Base-by-base conservation (phyloP, 2,797 vertebrate genomes). In the Rhinoraja longicauda region DNA sequence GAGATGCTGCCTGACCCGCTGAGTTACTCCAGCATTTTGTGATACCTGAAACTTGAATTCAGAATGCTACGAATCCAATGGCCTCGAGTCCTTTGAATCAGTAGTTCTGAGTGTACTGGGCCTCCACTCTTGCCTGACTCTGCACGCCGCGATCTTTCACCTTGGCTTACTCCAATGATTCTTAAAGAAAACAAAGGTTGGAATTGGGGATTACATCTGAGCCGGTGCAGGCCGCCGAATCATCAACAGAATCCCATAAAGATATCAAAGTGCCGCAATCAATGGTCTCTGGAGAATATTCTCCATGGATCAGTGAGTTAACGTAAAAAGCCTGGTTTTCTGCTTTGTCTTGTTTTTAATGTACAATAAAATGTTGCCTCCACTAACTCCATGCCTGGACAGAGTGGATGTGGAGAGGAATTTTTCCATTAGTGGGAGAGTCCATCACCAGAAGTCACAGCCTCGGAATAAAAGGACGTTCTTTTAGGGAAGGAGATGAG, bases 141-240 rank as follows among this genome's bases (percentile, higher is more conserved):
- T 12, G 0, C 36, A 12, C n/a, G 76, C n/a, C 32, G 15, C 5
- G 29, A 36, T 32, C n/a, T 67, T 36, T 67, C 17, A 36, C 17
- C 17, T 88, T 32, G 64, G 62, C 29, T 10, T 62, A 67, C 84
- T 7, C 62, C 8, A 88, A 67, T 67, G 21, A 88, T n/a, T 64
- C n/a, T 64, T 64, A 64, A 88, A 88, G 62, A 36, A 88, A 88
- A 67, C 59, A 88, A 32, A 21, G 36, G 88, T 36, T 88, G 62
- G 84, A 88, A 64, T n/a, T 0, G 24, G 59, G 10, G n/a, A 21
- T 67, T 88, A 67, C 3, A 67, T 36, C 57, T 21, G 17, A 67
- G 84, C 2, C 26, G n/a, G 26, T 36, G 9, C 53, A 26, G 29
- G 17, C 84, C 32, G 59, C 21, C 29, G 64, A 36, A 67, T 88